Conservation (phyloP, 2,888 invertebrate genomes). For the Blastobasis lacticolella region DNA sequence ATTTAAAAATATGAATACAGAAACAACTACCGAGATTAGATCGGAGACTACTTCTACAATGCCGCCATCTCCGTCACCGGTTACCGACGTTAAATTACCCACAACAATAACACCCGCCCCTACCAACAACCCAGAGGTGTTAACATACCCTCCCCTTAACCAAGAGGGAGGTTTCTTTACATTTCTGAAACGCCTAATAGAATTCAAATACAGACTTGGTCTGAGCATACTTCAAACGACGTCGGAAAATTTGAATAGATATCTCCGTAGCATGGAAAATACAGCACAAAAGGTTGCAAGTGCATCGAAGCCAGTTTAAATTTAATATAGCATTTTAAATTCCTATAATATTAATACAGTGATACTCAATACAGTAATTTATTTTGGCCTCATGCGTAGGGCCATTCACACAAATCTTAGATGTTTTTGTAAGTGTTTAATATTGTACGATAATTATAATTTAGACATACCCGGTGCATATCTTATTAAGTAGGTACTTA, state of each 20-base stretch:
- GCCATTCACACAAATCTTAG: too few species aligned
- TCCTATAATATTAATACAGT: neutral
- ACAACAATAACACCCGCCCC: conserved; percentile 24
- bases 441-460: too few species aligned
- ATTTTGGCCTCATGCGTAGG: too few species aligned
- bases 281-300: conserved; percentile 30
- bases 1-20: conserved; percentile 15
- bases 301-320: conserved; percentile 26
- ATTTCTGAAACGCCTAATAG: conserved; percentile 77
- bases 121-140: conserved; percentile 42
- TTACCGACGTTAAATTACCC: conserved; percentile 27
- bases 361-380: neutral
- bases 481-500: too few species aligned
- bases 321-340: too few species aligned
- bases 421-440: too few species aligned
- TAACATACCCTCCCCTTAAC: conserved; percentile 54
- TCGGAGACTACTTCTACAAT: conserved; percentile 52
- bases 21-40: conserved; percentile 48
- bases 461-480: too few species aligned
- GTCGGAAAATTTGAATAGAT: conserved; percentile 78
- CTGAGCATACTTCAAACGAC: conserved; percentile 79
- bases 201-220: conserved; percentile 80
- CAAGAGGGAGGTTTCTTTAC: conserved; percentile 68
- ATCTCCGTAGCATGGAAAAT: conserved; percentile 75
- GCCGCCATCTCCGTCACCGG: conserved; percentile 36